Base-by-base conservation (phyloP, 2,888 invertebrate species). In the Cacoxenus indagator region DNA sequence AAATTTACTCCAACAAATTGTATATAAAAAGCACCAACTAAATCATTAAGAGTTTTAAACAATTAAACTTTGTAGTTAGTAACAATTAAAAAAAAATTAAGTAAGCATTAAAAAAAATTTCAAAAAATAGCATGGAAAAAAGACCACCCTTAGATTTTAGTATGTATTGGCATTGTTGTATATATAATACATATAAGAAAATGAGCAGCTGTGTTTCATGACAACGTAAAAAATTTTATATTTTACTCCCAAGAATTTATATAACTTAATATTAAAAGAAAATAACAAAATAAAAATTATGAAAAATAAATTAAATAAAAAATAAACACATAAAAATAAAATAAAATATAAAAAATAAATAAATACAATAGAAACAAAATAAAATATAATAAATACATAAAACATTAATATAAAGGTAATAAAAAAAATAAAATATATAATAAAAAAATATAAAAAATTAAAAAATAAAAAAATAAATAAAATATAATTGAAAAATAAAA, bases 11-110 rank as follows among this genome's bases (percentile, higher is more conserved):
- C 37, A 73, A 76, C 75, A 78, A 51, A 81, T 73, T 81, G 81
- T 81, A 81, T 67, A 81, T 81, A 81, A 71, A 81, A 83, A 80
- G 81, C 81, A 82, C 81, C 81, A 81, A 81, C 76, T 81, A 83
- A 70, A 78, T 67, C 75, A 81, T 81, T 81, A 81, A 82, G 83
- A 74, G 77, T 81, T 81, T 81, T 51, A 51, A 48, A 48, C 48
- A n/a, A 22, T 51, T 22, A 51, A 51, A 51, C 19, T 31, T 59
- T 31, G 19, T 67, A 67, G 64, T 48, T 64, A 64, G 46, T 5
- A 14, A 19, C 19, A 65, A 55, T 22, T 17, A 17, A 22, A 55
- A 54, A 55, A 1, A 54, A 55, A 55, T 65, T 24, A 26, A 78
- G 75, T 78, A 73, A 73, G 6, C 72, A 73, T 78, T 76, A 71